These are phyloP conservation scores for Psophia crepitans DNA, from an alignment of 2,113 vertebrate genomes.

Conservation along the genomic window DNA sequence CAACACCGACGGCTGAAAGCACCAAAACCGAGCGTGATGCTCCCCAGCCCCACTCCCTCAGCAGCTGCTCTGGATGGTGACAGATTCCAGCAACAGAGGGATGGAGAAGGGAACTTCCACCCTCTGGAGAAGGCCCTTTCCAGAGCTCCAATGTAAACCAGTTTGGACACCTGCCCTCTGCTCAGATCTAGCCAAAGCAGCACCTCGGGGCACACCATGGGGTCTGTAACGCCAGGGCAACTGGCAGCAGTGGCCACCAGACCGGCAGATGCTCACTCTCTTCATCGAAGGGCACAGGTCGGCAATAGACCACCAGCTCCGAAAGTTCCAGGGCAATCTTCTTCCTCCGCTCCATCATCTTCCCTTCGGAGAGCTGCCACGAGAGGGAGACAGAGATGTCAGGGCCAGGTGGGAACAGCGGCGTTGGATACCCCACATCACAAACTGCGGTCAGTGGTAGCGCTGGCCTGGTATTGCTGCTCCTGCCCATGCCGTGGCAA, in stretches of 20 bases:
- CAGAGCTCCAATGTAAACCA: not conserved
- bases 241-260: not conserved
- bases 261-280: constrained; percentile 84
- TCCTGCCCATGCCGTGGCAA: not conserved
- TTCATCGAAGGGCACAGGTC: constrained; percentile 97
- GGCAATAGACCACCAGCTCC: constrained; percentile 95
- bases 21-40: rapidly evolving
- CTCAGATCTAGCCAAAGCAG: not conserved
- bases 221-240: not conserved
- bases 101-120: not conserved
- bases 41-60: not conserved
- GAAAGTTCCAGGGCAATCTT: constrained; percentile 97
- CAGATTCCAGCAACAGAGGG: not conserved
- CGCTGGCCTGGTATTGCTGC: rapidly evolving
- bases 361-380: constrained; percentile 92
- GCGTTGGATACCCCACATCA: not conserved
- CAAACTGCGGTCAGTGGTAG: not conserved
- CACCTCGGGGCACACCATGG: rapidly evolving
- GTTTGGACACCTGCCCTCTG: not conserved
- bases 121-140: not conserved
- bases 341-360: constrained; percentile 99
- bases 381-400: not conserved
- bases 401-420: not conserved
- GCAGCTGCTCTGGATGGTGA: not conserved
- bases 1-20: not conserved